These are phyloP conservation scores for Drosophila nigritarsus DNA, from an alignment of 2,888 invertebrate genomes.

Conservation along the genomic window DNA sequence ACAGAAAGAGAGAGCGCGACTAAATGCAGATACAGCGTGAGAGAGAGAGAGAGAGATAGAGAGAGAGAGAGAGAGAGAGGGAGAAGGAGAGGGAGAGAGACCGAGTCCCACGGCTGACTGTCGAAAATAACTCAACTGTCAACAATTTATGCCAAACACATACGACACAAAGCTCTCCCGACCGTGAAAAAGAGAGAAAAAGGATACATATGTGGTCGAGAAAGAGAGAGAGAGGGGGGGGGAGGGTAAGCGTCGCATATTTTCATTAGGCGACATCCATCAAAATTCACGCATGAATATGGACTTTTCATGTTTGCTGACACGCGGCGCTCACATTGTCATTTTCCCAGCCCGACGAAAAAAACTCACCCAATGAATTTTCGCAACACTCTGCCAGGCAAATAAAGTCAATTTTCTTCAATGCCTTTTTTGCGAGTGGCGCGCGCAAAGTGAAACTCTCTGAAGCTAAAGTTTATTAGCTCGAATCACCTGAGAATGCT, in stretches of 20 bases:
- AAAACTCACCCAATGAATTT: slow-evolving; percentile 1
- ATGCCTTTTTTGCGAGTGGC: slow-evolving; percentile 1
- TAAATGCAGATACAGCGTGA: not conserved
- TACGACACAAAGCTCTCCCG: slow-evolving; percentile 46
- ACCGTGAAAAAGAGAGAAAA: slow-evolving; percentile 45
- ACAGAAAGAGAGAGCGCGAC: not conserved
- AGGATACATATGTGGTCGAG: slow-evolving; percentile 7
- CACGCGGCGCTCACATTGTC: slow-evolving; percentile 62
- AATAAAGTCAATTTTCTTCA: slow-evolving; percentile 50
- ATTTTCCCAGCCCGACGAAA: slow-evolving; percentile 45
- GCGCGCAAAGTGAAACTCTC: slow-evolving; percentile 52
- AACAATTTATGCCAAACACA: slow-evolving; percentile 71
- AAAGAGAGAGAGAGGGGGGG: not conserved
- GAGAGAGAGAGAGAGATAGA: not conserved
- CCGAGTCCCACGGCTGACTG: slow-evolving; percentile 39
- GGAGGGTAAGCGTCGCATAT: slow-evolving; percentile 52
- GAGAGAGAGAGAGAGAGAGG: no score
- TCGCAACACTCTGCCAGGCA: slow-evolving; percentile 1
- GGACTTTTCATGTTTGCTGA: slow-evolving; percentile 78
- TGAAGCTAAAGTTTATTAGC: slow-evolving; percentile 56
- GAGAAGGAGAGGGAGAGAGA: not conserved
- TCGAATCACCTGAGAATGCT: slow-evolving; percentile 47
- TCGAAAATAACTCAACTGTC: slow-evolving; percentile 75
- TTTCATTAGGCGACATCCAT: slow-evolving; percentile 77
- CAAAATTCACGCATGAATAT: slow-evolving; percentile 82